A percentile compares a stretch with the other conserved stretches of the same genome.
Conservation (phyloP, 2,888 invertebrate genomes). For the Drosophila histrio region DNA sequence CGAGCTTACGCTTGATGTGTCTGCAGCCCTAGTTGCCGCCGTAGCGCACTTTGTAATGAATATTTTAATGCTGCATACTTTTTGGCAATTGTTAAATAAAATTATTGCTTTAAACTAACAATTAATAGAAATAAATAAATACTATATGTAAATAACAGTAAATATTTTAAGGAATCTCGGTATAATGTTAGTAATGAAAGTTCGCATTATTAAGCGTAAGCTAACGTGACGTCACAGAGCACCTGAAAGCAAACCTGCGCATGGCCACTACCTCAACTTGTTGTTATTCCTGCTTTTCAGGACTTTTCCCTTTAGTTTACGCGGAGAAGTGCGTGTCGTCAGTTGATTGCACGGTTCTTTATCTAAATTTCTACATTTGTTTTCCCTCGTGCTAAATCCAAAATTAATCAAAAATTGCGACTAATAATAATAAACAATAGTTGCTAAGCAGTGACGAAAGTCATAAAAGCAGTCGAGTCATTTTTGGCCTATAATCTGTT, state of each 20-base stretch:
- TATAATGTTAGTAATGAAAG: too few species aligned
- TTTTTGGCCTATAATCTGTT: slow-evolving; percentile 26
- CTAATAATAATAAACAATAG: slow-evolving; percentile 5
- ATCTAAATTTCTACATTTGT: slow-evolving; percentile 13
- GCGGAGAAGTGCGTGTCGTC: slow-evolving; percentile 49
- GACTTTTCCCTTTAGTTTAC: slow-evolving; percentile 47
- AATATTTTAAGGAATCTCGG: neutral
- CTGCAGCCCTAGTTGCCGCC: slow-evolving; percentile 27
- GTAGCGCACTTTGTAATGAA: neutral
- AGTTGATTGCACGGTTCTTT: slow-evolving; percentile 34
- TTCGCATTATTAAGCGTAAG: neutral
- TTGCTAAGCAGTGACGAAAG: neutral
- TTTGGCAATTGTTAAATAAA: neutral
- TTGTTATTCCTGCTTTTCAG: slow-evolving; percentile 2
- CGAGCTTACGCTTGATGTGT: too few species aligned
- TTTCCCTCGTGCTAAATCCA: slow-evolving; percentile 48
- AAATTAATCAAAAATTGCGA: slow-evolving; percentile 25
- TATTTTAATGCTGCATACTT: neutral
- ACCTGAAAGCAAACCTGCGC: slow-evolving; percentile 19
- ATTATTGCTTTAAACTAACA: too few species aligned
- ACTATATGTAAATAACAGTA: too few species aligned
- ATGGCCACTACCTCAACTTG: slow-evolving; percentile 32
- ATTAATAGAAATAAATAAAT: neutral
- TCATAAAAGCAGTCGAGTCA: slow-evolving; percentile 5
- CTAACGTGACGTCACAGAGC: slow-evolving; percentile 27